Evolutionary conservation across 2,888 invertebrate genomes (phyloP), one percentile per base, ranked within the genome.

Genomic region (Tryphoninae sp.): DNA sequence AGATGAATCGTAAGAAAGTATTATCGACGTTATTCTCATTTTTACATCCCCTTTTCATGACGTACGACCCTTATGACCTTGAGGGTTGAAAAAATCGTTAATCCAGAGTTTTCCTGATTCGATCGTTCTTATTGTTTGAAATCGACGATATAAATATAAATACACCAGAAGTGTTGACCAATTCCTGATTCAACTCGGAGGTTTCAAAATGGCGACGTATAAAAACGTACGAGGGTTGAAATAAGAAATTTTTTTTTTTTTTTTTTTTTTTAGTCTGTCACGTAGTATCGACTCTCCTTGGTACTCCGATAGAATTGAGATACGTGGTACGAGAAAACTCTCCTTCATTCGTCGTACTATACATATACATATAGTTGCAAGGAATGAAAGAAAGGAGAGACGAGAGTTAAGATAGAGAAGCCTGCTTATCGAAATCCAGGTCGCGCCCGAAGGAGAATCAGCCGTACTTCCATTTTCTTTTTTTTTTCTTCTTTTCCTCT

Each of bases 341-440:
- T 58, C 58, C 55, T 23, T 51, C 16, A 23, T 59, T 22, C 49
- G 11, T 26, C 33, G 58, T 49, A 33, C 59, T 72, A 53, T 51
- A 67, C 7, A 65, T 49, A 22, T 51, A 40, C 19, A 16, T 6
- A 42, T 9, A 42, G n/a, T 61, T 22, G 22, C 4, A 33, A 7
- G 65, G 13, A 23, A 42, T 42, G 7, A 23, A n/a, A 9, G 13
- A 58, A 42, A 42, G 42, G n/a, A 71, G 13, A 23, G 23, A 51
- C 33, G 65, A 58, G 75, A 42, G 45, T 67, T 61, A 53, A 67
- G 69, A 75, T 68, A 69, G 19, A 65, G 40, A 53, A 68, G 59
- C 53, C 76, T 74, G 73, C 76, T 68, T 76, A 83, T 83, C 81
- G 65, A 73, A 81, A 83, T 82, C 81, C 80, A 71, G 78, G 79